These are phyloP conservation scores for Xylota sylvarum DNA, from an alignment of 2,888 invertebrate genomes.

Conservation along the genomic window DNA sequence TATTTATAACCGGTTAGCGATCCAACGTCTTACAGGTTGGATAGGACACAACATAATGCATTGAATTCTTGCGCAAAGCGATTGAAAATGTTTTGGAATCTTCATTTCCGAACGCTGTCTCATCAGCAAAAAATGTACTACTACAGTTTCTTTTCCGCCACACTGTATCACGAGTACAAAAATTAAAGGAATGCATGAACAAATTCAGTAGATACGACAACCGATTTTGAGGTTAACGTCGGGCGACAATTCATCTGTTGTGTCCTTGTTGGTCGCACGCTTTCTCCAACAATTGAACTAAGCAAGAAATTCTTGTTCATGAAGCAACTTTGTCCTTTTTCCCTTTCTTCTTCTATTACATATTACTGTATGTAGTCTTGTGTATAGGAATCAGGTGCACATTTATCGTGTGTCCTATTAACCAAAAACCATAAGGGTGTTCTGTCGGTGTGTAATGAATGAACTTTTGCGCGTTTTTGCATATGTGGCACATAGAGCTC, in stretches of 20 bases:
- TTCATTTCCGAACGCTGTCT: too few species aligned
- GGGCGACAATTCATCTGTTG: constrained; percentile 16
- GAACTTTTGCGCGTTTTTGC: constrained; percentile 20
- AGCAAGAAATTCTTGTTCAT: not conserved
- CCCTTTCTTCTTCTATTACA: not conserved
- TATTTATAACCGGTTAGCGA: too few species aligned
- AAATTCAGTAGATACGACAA: not conserved
- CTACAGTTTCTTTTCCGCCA: too few species aligned
- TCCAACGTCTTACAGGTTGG: too few species aligned
- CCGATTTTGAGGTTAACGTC: constrained; percentile 10
- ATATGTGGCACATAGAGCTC: constrained; percentile 4
- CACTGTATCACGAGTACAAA: too few species aligned
- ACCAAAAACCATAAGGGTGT: not conserved
- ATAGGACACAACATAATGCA: too few species aligned
- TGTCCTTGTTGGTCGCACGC: not conserved
- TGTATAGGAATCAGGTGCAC: constrained; percentile 8
- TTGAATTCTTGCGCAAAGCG: too few species aligned
- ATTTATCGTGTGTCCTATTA: constrained; percentile 5
- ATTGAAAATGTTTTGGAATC: too few species aligned
- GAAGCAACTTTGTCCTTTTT: not conserved
- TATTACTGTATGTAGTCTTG: not conserved
- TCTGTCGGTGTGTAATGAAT: not conserved
- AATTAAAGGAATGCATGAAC: too few species aligned
- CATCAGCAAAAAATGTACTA: too few species aligned
- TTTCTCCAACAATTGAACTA: not conserved